These are phyloP conservation scores for Indri indri DNA, from an alignment of 2,113 vertebrate species.

Conservation along the genomic window DNA sequence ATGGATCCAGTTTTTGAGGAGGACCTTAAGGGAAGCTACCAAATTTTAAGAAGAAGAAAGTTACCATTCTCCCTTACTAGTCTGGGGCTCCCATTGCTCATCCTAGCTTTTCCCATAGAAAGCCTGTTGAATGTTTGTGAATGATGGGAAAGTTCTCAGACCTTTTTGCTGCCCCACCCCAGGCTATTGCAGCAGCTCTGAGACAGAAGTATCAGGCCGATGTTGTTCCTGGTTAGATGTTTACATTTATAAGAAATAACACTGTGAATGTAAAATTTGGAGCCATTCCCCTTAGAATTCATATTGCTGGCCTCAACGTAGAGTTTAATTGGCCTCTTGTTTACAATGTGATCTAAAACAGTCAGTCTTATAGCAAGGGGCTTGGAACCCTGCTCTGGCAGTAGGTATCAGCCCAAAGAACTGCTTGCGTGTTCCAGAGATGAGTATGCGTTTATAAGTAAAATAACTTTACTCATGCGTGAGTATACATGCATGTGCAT, in stretches of 20 bases:
- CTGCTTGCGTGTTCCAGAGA: not conserved
- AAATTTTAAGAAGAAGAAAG: not conserved
- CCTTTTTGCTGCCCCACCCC: not conserved
- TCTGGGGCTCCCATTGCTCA: not conserved
- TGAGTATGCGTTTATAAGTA: rapidly evolving
- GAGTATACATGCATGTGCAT: rapidly evolving
- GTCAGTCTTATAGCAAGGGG: not conserved
- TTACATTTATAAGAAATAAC: not conserved
- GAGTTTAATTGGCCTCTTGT: not conserved
- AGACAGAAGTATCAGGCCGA: not conserved
- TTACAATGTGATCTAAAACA: not conserved
- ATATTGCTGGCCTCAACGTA: rapidly evolving
- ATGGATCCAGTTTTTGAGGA: not conserved
- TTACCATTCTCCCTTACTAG: rapidly evolving
- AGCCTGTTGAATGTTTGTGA: not conserved
- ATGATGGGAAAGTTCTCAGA: not conserved
- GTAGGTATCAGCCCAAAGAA: not conserved
- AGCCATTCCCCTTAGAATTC: not conserved
- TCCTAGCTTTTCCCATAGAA: not conserved
- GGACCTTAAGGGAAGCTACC: not conserved
- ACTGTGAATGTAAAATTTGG: not conserved
- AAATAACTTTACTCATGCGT: rapidly evolving
- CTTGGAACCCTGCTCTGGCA: not conserved
- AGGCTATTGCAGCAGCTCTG: not conserved
- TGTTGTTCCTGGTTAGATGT: not conserved